A percentile compares a stretch with the other conserved stretches of the same genome.
Conservation (phyloP, 1,140 invertebrate species). For the Mamestra configurata region DNA sequence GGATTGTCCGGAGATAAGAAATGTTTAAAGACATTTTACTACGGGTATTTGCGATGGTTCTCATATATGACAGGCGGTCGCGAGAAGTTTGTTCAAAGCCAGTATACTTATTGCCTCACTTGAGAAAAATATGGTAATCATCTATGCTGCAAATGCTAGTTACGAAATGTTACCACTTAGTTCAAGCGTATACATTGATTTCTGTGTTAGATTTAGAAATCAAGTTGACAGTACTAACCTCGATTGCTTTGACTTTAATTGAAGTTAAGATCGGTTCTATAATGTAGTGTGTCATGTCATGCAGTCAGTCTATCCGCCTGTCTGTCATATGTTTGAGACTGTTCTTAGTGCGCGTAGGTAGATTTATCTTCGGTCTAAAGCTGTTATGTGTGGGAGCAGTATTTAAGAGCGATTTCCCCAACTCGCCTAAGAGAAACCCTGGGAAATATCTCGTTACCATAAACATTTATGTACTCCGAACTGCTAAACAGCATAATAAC, state of each 20-base stretch:
- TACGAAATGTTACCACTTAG: conserved; percentile 19
- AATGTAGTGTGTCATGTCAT: conserved; percentile 16
- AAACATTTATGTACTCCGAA: conserved; percentile 17
- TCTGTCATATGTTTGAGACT: conserved; percentile 11
- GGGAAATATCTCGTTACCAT: conserved; percentile 25
- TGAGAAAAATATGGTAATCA: conserved; percentile 5
- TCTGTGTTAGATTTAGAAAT: conserved; percentile 18
- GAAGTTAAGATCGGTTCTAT: background rate
- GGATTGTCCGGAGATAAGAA: background rate
- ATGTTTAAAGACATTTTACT: conserved; percentile 12
- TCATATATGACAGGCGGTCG: background rate
- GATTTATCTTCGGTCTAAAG: conserved; percentile 14
- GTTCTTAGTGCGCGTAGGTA: background rate
- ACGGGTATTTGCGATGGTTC: background rate
- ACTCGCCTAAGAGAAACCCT: conserved; percentile 25
- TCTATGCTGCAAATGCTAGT: background rate
- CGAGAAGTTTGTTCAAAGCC: background rate
- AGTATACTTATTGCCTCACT: background rate
- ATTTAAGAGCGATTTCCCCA: conserved; percentile 25
- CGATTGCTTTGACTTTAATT: conserved; percentile 23
- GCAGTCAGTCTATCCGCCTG: conserved; percentile 10
- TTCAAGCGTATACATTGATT: background rate
- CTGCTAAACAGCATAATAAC: conserved; percentile 21
- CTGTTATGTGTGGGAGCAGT: conserved; percentile 22
- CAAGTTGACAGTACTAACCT: conserved; percentile 20